Conservation (phyloP, 2,113 vertebrate species). For the Dipodomys merriami region DNA sequence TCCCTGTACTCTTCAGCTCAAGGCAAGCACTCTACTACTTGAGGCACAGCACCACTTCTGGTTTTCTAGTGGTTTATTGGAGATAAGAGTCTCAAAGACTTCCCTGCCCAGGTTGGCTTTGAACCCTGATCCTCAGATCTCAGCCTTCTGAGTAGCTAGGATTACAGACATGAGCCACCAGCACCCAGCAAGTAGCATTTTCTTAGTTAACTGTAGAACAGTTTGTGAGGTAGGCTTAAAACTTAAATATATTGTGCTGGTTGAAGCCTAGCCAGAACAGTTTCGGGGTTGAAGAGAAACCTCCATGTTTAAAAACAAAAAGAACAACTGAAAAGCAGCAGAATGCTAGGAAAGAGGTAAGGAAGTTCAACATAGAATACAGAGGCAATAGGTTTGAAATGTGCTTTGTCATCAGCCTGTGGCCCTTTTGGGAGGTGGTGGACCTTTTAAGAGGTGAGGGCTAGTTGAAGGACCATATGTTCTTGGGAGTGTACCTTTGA, state of each 20-base stretch:
- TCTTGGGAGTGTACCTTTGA: background rate
- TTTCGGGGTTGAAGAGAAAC: background rate
- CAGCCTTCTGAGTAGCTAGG: too few species aligned
- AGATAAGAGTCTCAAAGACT: too few species aligned
- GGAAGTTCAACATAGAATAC: background rate
- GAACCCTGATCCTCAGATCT: too few species aligned
- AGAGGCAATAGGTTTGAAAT: background rate
- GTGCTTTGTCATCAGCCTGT: background rate
- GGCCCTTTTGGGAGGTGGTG: background rate
- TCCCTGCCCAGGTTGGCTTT: too few species aligned
- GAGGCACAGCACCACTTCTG: too few species aligned
- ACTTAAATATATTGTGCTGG: background rate
- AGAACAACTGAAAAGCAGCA: background rate
- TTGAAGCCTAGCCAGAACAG: background rate
- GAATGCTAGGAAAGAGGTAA: background rate
- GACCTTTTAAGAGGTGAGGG: too few species aligned
- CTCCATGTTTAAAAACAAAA: background rate
- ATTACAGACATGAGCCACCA: too few species aligned
- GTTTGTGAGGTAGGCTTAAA: background rate
- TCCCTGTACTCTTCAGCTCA: too few species aligned
- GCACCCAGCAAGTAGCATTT: background rate
- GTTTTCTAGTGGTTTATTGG: too few species aligned
- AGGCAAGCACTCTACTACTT: too few species aligned
- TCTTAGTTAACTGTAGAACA: constrained; percentile 9
- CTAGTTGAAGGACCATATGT: background rate